phyloP scores from a whole-genome alignment of 2,888 invertebrate species.

The Isotomurus palustris region DNA sequence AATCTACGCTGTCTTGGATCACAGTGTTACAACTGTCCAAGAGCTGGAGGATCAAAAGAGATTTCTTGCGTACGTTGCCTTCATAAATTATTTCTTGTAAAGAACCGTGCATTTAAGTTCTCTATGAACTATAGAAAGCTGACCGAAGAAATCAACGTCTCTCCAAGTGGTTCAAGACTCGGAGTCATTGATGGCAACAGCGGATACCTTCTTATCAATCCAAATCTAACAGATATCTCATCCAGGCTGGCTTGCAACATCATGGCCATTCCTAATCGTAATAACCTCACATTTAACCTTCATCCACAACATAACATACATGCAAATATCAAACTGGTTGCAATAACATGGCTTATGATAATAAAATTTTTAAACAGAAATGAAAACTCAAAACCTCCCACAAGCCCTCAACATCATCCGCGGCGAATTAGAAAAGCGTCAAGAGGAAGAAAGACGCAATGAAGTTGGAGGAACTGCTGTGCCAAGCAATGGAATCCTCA shows the following conservation, averaged over 20 bases:
- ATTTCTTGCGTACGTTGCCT: slow-evolving; percentile 36
- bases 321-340: not conserved
- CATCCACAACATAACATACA: not conserved
- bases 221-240: slow-evolving; percentile 39
- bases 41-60: slow-evolving; percentile 29
- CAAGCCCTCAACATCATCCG: slow-evolving; percentile 13
- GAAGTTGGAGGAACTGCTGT: slow-evolving; percentile 23
- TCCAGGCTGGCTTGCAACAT: slow-evolving; percentile 34
- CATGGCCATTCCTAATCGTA: slow-evolving; percentile 14
- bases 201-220: slow-evolving; percentile 36
- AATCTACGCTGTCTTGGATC: slow-evolving; percentile 40
- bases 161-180: slow-evolving; percentile 36
- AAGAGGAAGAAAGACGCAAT: slow-evolving; percentile 17
- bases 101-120: not conserved
- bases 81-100: slow-evolving; percentile 2
- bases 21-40: slow-evolving; percentile 20
- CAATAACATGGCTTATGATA: too few relatives aligned
- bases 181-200: slow-evolving; percentile 39
- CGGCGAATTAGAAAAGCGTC: slow-evolving; percentile 24
- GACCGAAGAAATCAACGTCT: slow-evolving; percentile 32
- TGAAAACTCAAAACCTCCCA: slow-evolving; percentile 14
- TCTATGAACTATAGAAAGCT: slow-evolving; percentile 24
- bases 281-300: slow-evolving; percentile 3
- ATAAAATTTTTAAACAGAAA: slow-evolving; percentile 8
- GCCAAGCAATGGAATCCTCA: slow-evolving; percentile 22